Base-by-base conservation (phyloP, 2,113 vertebrate genomes). In the Corythaeola cristata region DNA sequence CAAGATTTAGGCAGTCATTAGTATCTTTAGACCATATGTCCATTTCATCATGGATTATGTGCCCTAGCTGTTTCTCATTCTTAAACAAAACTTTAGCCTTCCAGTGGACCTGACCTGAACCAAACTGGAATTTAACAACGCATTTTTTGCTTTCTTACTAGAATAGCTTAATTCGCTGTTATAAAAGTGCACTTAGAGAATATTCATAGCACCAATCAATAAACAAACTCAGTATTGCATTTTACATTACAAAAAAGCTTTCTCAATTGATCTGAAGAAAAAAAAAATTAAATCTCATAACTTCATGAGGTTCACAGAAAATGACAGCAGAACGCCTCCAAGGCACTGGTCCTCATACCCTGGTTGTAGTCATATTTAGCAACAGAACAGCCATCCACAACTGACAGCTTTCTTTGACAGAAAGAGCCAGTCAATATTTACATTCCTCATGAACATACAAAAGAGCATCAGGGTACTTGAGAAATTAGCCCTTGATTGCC, bases 401-500 rank as follows among this genome's bases (percentile, higher is more conserved):
- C 80, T 71, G 81, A 83, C 77, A 95, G 55, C 45, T 69, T 81
- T 37, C 80, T 78, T 45, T 83, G 67, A 85, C 80, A 93, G 50
- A 79, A 76, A 62, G 59, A 93, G 60, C 30, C 88, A 84, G 86
- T 91, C 97, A 95, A 83, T 94, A 91, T 88, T 96, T 87, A 95
- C 89, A 93, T 73, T 95, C 89, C 95, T 89, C 84, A 59, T 24
- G 81, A 94, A 89, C 74, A 79, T 47, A 95, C 35, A 96, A 76
- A 88, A 80, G 50, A 96, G 33, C 79, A 88, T 88, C 77, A 63
- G 87, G 78, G 55, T 63, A 89, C 93, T 89, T 69, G 71, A 91
- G 81, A 95, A 95, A 96, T 93, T 64, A 97, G 96, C 58, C 84
- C 74, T 75, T 92, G 86, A 96, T 89, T 95, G 89, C 86, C 92